Evolutionary conservation across 2,888 invertebrate genomes (phyloP).

Genomic region (Stenoptilia bipunctidactyla): DNA sequence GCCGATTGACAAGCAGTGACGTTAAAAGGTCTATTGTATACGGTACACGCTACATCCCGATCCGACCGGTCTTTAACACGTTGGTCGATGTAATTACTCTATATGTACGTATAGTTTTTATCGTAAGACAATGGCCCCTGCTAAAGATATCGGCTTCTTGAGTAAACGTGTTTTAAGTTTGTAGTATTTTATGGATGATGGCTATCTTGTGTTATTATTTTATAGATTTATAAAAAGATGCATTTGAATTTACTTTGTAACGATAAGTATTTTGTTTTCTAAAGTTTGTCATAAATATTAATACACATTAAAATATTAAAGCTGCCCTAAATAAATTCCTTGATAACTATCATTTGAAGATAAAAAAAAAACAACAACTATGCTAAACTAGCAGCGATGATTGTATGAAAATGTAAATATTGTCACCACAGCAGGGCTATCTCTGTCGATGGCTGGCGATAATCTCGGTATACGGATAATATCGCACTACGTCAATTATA

Average conservation of each 20-base stretch:
- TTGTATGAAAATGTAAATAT: conserved; percentile 32
- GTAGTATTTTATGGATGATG: no score
- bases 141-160: neutral
- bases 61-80: conserved; percentile 67
- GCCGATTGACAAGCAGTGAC: conserved; percentile 64
- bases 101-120: conserved; percentile 49
- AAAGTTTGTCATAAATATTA: no score
- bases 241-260: no score
- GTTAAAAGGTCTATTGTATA: conserved; percentile 72
- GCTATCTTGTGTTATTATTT: no score
- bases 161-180: conserved; percentile 1
- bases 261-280: no score
- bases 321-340: no score
- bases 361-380: no score
- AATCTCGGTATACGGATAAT: conserved; percentile 61
- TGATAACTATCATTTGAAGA: no score
- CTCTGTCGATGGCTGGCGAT: conserved; percentile 35
- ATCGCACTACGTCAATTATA: conserved; percentile 67
- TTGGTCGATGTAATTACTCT: conserved; percentile 62
- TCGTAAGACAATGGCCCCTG: conserved; percentile 22
- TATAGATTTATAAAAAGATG: no score
- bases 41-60: conserved; percentile 57
- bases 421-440: conserved; percentile 56
- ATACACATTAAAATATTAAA: no score
- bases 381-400: no score